Evolutionary conservation across 2,113 vertebrate genomes (phyloP).

Genomic region (Eubucco bourcierii): DNA sequence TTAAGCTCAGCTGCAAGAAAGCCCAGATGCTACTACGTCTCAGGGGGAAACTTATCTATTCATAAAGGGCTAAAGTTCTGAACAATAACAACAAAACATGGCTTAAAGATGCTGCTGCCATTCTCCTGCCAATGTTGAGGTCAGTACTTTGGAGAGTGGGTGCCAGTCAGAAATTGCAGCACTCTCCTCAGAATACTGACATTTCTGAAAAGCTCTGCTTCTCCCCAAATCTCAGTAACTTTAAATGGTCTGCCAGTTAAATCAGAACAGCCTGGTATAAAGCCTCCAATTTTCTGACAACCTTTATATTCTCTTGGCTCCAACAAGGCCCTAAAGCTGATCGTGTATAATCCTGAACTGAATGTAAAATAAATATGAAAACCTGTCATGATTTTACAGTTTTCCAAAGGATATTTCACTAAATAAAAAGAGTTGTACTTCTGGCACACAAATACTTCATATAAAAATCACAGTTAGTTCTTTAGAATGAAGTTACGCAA

Average conservation of each 20-base stretch:
- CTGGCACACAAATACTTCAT: not conserved
- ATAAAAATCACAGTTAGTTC: conserved; percentile 45
- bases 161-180: conserved; percentile 45
- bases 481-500: conserved; percentile 29
- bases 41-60: conserved; percentile 60
- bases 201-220: conserved; percentile 58
- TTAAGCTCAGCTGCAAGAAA: conserved; percentile 71
- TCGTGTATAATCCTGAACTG: conserved; percentile 58
- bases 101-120: conserved; percentile 22
- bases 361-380: conserved; percentile 68
- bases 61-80: conserved; percentile 40
- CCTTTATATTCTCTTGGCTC: conserved; percentile 69
- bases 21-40: conserved; percentile 67
- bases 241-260: conserved; percentile 50
- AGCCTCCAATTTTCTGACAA: conserved; percentile 69
- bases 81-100: conserved; percentile 48
- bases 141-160: conserved; percentile 44
- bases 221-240: conserved; percentile 10
- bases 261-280: conserved; percentile 16
- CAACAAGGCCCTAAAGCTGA: conserved; percentile 64
- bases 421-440: conserved; percentile 55
- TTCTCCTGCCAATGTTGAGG: not conserved
- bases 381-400: conserved; percentile 58
- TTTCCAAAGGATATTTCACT: conserved; percentile 65
- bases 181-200: conserved; percentile 19